Percentiles rank a stretch among this genome's conserved stretches.
Conservation (phyloP, 2,797 vertebrate genomes). For the Graptemys geographica region DNA sequence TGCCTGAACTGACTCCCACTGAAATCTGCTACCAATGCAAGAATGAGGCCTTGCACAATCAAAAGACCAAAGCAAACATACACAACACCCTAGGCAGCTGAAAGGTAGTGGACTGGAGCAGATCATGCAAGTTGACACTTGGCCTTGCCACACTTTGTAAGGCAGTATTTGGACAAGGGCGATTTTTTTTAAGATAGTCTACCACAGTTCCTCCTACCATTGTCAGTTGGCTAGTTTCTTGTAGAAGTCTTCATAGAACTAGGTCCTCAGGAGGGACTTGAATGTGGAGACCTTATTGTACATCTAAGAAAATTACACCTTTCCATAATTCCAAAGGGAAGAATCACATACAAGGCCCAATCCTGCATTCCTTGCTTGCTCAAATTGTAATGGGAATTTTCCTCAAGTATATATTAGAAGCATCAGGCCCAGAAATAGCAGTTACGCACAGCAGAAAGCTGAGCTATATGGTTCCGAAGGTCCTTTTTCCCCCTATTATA, state of each 20-base stretch:
- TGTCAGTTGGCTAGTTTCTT: neutral
- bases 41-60: too few relatives aligned
- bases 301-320: neutral
- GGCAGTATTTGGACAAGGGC: neutral
- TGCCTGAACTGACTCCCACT: neutral
- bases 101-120: neutral
- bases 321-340: neutral
- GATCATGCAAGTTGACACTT: neutral
- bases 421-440: neutral
- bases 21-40: too few relatives aligned
- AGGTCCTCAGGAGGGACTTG: neutral
- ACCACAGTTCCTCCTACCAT: neutral
- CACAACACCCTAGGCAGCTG: neutral
- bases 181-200: neutral
- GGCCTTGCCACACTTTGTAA: neutral
- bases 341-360: neutral
- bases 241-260: neutral
- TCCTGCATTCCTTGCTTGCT: neutral
- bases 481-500: neutral
- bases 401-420: neutral
- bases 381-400: neutral
- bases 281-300: rapidly evolving
- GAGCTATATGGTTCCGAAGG: neutral
- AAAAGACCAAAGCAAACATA: neutral
- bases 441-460: neutral